phyloP scores from a whole-genome alignment of 92 coral and sea anemone genomes.

The Porites evermanni region DNA sequence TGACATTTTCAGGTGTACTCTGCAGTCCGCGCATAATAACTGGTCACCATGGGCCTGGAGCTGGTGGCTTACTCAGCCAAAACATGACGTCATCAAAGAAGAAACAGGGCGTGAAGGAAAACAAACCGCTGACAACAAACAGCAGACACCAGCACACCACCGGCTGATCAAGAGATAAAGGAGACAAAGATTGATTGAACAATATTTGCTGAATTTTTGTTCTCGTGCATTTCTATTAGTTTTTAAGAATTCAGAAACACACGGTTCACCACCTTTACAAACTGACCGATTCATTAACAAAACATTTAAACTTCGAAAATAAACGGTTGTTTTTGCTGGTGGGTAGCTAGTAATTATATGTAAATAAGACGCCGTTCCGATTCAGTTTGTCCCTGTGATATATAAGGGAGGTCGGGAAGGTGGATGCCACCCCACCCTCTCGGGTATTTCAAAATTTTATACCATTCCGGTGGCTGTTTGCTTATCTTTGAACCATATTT shows the following conservation, averaged over 20 bases:
- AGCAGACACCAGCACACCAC: neutral
- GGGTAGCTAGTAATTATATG: too few species aligned
- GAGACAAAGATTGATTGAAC: neutral
- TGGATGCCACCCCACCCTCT: too few species aligned
- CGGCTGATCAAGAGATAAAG: neutral
- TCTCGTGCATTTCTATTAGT: neutral
- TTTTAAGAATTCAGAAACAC: neutral
- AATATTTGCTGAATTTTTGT: neutral
- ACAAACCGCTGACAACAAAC: slow-evolving; percentile 1
- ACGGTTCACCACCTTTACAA: too few species aligned
- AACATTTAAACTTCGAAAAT: too few species aligned
- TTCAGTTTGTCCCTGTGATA: too few species aligned
- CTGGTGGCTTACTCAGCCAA: slow-evolving; percentile 25
- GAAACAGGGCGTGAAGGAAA: neutral
- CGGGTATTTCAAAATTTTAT: too few species aligned
- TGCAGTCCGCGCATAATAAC: slow-evolving; percentile 41
- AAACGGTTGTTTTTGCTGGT: too few species aligned
- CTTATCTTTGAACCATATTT: too few species aligned
- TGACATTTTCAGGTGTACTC: slow-evolving; percentile 4
- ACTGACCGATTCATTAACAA: too few species aligned
- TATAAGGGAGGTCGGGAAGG: too few species aligned
- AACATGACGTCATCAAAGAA: slow-evolving; percentile 20
- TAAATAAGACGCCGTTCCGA: too few species aligned
- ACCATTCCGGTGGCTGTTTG: too few species aligned
- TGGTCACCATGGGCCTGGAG: slow-evolving; percentile 57